Base-by-base conservation (phyloP, 2,797 vertebrate species). In the Phoeniculus purpureus region DNA sequence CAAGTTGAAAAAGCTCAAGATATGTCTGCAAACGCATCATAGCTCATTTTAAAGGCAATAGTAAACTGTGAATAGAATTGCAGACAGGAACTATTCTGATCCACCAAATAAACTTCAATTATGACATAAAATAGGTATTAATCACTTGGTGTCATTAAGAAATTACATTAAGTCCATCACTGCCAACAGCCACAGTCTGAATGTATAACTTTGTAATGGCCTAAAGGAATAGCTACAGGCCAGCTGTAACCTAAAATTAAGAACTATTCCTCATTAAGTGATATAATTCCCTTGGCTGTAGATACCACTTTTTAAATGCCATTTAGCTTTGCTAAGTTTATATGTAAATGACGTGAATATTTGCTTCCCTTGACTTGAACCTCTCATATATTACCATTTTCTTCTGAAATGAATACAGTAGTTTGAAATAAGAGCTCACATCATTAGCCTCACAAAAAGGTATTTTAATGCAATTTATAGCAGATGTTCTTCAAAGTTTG, bases 161-260 rank as follows among this genome's bases (percentile, higher is more conserved):
- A 90, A 93, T 87, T 85, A 85, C 54, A 87, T 64, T 40, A 79
- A 65, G 54, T 62, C 54, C 37, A 43, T 61, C 86, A 84, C 20
- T 71, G 62, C 27, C 71, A 86, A 68, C 45, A 50, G 34, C 14
- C 32, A 37, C 10, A 87, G 43, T 83, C 26, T 48, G 10, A 75
- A 74, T 62, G 75, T 50, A 83, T 43, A 72, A 47, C 23, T 90
- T 81, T 59, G 43, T 59, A 79, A 89, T 31, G 14, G 27, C 47
- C 54, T 74, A 55, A 27, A 25, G 61, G 45, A 92, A 45, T 55
- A 84, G 45, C 70, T 79, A 80, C 40, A 62, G 67, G 59, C 18
- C 15, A 59, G 12, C 18, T 34, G 25, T 31, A 83, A 80, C 21
- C n/a, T 66, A 34, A 80, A 51, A 31, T 80, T 75, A 76, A 29